Percentiles rank a stretch among this genome's conserved stretches.
Conservation (phyloP, 2,113 vertebrate genomes). For the Myodes glareolus region DNA sequence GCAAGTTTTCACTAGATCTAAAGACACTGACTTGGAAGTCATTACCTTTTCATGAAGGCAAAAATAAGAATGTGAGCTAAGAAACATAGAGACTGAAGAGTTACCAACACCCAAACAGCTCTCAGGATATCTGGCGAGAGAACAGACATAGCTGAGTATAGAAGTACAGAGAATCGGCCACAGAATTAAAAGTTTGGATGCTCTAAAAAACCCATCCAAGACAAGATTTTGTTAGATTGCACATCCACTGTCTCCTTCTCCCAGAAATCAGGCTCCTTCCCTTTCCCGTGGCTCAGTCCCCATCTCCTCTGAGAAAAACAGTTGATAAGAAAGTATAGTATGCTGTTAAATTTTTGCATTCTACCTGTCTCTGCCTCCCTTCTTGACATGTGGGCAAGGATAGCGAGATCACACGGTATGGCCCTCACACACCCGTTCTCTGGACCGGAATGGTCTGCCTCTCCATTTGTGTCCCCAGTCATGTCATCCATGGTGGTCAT, state of each 20-base stretch:
- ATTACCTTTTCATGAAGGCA: background rate
- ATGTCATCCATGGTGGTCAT: background rate
- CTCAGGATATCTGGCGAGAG: background rate
- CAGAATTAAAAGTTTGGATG: conserved; percentile 39
- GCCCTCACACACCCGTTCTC: background rate
- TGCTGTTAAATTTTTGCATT: background rate
- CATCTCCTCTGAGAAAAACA: background rate
- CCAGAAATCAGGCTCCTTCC: background rate
- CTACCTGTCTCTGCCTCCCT: background rate
- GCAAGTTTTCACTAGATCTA: background rate
- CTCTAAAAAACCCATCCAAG: background rate
- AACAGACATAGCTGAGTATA: background rate
- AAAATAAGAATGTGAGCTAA: background rate
- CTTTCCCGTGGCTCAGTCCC: background rate
- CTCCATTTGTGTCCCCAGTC: background rate
- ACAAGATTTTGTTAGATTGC: background rate
- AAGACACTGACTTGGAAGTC: background rate
- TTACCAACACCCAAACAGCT: background rate
- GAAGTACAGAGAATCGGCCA: background rate
- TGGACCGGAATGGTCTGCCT: background rate
- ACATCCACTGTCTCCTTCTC: background rate
- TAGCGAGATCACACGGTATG: too few species aligned
- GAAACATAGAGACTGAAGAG: background rate
- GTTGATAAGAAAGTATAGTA: background rate
- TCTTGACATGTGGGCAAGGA: too few species aligned